Percentiles rank a stretch among this genome's conserved stretches.
Conservation (phyloP, 2,113 vertebrate species). For the Chaenogobius annularis region DNA sequence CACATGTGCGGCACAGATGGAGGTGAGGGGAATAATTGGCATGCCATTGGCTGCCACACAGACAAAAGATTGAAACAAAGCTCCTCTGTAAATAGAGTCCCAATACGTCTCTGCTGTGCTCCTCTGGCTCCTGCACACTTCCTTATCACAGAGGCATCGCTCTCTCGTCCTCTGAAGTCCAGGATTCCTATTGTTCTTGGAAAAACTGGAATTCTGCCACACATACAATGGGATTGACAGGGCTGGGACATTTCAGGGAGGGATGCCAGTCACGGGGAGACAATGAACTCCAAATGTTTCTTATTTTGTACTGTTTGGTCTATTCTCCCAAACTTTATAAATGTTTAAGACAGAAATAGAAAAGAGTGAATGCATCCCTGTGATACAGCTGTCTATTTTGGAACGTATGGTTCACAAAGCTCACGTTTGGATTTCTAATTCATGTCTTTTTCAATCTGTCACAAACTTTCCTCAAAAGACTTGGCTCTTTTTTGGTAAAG, state of each 20-base stretch:
- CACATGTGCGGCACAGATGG: conserved; percentile 14
- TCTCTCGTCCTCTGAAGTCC: conserved; percentile 56
- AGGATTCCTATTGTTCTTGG: conserved; percentile 65
- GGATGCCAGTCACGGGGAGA: neutral
- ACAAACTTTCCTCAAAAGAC: neutral
- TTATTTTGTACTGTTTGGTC: neutral
- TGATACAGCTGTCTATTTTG: no score
- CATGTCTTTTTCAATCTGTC: neutral
- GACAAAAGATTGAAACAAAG: conserved; percentile 64
- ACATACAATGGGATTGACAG: conserved; percentile 46
- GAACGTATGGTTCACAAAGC: neutral
- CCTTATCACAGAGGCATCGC: conserved; percentile 63
- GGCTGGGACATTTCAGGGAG: conserved; percentile 14
- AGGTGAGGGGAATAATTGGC: conserved; percentile 54
- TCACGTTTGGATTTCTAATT: neutral
- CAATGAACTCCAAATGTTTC: conserved; percentile 7
- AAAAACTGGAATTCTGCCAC: conserved; percentile 55
- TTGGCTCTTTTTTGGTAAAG: neutral
- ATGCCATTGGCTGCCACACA: conserved; percentile 37
- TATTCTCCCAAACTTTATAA: neutral
- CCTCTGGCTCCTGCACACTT: conserved; percentile 61
- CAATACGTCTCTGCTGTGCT: conserved; percentile 33
- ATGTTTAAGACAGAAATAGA: conserved; percentile 9
- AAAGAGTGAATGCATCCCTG: neutral
- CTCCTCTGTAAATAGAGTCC: conserved; percentile 64